Base-by-base conservation (phyloP, 2,113 vertebrate species). In the Asarcornis scutulata region DNA sequence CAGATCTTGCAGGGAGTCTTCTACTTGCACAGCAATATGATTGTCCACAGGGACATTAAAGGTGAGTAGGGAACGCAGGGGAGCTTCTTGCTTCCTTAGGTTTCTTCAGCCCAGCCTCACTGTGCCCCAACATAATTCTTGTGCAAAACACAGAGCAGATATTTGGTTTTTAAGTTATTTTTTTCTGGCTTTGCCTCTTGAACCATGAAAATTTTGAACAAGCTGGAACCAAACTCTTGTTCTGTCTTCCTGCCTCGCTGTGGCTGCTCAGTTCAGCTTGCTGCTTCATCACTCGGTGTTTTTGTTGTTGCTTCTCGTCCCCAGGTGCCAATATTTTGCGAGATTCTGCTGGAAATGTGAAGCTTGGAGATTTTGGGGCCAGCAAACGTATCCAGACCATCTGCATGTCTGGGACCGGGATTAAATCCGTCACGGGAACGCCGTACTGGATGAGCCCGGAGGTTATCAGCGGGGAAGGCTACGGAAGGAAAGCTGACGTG, bases 401-500 rank as follows among this genome's bases (percentile, higher is more conserved):
- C 97, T 99, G 98, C 95, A 99, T 99, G 99, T 99, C 99, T 76
- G 99, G 99, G 58, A 99, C 98, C 9, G 99, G 99, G 52, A 99
- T 99, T 96, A 99, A 99, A 96, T 99, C 99, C 5, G 99, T 99
- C 97, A 99, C 99, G 1, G 99, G 99, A 98, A 99, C 99, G 68
- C 99, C 99, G 7, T 99, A 99, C 97, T 99, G 99, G 99, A 99
- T 99, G 99, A 99, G 99, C 92, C 99, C 99, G 0, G 99, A 99
- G 90, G 99, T 99, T 77, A 99, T 99, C 95, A 99, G 99, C 17
- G 99, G 99, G 95, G 99, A 99, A 94, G 99, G 99, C 64, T 99
- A 99, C 0, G 99, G 99, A 52, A 98, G 99, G 93, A 99, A 99
- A 95, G 99, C 99, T 67, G 99, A 99, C 16, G 98, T 99, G n/a